Percentiles rank a stretch among this genome's conserved stretches.
These are phyloP conservation scores for Apolygus lucorum DNA, from an alignment of 1,140 invertebrate genomes.

Conservation along the genomic window DNA sequence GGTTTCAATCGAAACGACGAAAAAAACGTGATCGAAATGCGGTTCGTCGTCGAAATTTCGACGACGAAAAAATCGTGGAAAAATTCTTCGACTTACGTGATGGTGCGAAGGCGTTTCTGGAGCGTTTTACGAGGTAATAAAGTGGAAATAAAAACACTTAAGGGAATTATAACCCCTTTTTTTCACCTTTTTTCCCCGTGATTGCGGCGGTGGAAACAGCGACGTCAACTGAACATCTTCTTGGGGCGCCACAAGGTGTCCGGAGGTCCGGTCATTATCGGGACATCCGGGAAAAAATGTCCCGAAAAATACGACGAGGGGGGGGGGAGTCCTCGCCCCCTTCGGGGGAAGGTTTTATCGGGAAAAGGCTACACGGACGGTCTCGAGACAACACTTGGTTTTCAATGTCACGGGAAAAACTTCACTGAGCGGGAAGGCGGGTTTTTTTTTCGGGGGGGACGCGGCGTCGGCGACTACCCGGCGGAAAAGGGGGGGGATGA, in stretches of 20 bases:
- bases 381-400: background rate
- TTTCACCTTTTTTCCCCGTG: conserved; percentile 15
- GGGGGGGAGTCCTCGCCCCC: background rate
- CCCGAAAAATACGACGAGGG: background rate
- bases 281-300: conserved; percentile 19
- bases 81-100: conserved; percentile 1
- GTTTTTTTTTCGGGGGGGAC: background rate
- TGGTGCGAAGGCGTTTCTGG: background rate
- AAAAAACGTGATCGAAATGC: too few relatives aligned
- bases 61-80: background rate
- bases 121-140: background rate
- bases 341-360: too few relatives aligned
- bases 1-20: too few relatives aligned
- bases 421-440: background rate
- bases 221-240: conserved; percentile 26
- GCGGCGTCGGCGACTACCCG: background rate
- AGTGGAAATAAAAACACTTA: background rate
- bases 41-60: conserved; percentile 12
- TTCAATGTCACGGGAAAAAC: background rate
- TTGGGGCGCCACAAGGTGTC: conserved; percentile 22
- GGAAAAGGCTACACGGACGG: background rate
- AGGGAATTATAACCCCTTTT: background rate
- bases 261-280: conserved; percentile 12
- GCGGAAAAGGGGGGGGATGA: background rate
- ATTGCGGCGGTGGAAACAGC: background rate